Evolutionary conservation across 2,888 invertebrate genomes (phyloP).

Genomic region (Siphlonurus alternatus): DNA sequence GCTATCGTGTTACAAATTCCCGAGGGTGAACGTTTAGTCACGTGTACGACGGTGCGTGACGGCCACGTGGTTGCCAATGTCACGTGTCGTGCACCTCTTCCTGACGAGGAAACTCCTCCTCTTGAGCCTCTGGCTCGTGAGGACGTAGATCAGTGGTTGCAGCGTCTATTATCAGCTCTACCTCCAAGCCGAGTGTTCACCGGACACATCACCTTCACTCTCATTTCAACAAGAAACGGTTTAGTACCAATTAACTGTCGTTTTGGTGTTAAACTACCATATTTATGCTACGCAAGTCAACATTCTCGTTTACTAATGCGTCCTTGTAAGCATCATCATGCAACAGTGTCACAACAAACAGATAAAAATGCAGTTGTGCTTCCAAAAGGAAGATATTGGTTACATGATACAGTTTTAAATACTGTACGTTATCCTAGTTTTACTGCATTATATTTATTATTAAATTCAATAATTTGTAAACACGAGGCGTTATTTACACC

Average conservation of each 20-base stretch:
- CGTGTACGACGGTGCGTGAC: constrained; percentile 67
- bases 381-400: constrained; percentile 36
- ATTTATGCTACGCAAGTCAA: constrained; percentile 56
- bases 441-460: constrained; percentile 37
- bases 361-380: too few relatives aligned
- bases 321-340: constrained; percentile 46
- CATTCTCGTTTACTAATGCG: constrained; percentile 46
- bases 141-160: constrained; percentile 54
- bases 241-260: constrained; percentile 48
- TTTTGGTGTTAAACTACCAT: constrained; percentile 63
- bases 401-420: constrained; percentile 37
- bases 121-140: constrained; percentile 41
- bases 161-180: constrained; percentile 47
- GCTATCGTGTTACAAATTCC: constrained; percentile 67
- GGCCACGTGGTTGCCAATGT: constrained; percentile 75
- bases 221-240: constrained; percentile 26
- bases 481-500: constrained; percentile 63
- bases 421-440: constrained; percentile 30
- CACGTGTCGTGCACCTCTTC: constrained; percentile 48
- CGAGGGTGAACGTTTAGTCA: constrained; percentile 56
- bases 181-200: constrained; percentile 50
- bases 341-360: constrained; percentile 32
- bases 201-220: constrained; percentile 62
- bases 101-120: constrained; percentile 30
- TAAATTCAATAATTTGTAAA: constrained; percentile 55